A percentile compares a stretch with the other conserved stretches of the same genome.
Conservation (phyloP, 2,113 vertebrate genomes). For the Mus spicilegus region DNA sequence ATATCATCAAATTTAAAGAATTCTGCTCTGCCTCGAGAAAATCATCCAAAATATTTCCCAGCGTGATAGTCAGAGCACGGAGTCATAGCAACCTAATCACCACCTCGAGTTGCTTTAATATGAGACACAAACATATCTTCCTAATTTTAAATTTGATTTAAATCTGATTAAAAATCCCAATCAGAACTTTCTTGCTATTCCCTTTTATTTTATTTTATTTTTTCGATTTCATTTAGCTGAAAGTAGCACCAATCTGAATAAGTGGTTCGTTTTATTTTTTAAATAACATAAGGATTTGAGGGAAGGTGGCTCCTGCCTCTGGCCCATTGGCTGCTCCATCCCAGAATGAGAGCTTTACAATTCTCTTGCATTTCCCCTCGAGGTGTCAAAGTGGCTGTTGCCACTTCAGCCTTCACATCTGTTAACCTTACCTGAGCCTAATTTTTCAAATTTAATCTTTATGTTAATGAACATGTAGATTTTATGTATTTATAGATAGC, state of each 20-base stretch:
- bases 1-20: constrained; percentile 21
- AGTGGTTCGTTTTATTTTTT: background rate
- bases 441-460: background rate
- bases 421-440: background rate
- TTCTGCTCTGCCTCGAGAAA: constrained; percentile 17
- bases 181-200: background rate
- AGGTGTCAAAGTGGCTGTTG: background rate
- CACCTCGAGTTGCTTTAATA: constrained; percentile 41
- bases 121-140: constrained; percentile 42
- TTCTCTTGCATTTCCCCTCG: constrained; percentile 2
- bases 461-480: background rate
- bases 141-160: constrained; percentile 61
- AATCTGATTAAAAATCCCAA: constrained; percentile 44
- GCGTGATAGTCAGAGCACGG: background rate
- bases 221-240: constrained; percentile 44
- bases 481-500: background rate
- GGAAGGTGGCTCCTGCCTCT: background rate
- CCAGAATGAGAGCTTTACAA: background rate
- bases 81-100: constrained; percentile 49
- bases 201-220: background rate
- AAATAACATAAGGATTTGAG: background rate
- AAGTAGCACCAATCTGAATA: background rate
- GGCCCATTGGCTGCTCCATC: background rate
- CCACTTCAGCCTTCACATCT: background rate
- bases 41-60: constrained; percentile 1